Evolutionary conservation across 2,113 vertebrate genomes (phyloP).

Genomic region (Lipophrys pholis): DNA sequence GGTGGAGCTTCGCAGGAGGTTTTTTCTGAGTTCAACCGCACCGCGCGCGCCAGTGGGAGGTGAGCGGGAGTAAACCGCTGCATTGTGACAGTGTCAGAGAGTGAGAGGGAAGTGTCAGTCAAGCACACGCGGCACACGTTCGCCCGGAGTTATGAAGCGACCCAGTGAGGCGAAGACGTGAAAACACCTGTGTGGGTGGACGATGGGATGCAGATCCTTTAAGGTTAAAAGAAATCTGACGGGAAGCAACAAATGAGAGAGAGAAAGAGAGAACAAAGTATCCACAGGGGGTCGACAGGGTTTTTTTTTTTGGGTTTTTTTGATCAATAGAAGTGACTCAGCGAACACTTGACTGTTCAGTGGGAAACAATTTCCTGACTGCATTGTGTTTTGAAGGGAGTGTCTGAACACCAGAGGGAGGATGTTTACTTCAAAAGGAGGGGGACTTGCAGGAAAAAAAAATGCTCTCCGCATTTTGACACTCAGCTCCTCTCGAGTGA

Average conservation of each 20-base stretch:
- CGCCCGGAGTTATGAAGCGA: not conserved
- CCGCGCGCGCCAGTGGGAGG: not conserved
- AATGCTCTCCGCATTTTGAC: not conserved
- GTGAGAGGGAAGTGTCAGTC: conserved; percentile 11
- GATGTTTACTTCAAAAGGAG: conserved; percentile 29
- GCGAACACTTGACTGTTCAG: conserved; percentile 19
- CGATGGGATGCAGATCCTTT: not conserved
- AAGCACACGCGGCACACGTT: not conserved
- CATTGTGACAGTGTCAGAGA: not conserved
- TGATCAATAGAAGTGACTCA: conserved; percentile 36
- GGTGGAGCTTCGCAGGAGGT: not conserved
- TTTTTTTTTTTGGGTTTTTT: no score
- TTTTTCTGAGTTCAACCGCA: conserved; percentile 9
- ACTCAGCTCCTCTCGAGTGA: conserved; percentile 1
- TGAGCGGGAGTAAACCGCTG: not conserved
- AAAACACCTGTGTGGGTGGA: conserved; percentile 19
- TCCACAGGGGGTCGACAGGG: conserved; percentile 7
- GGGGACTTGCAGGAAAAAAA: conserved; percentile 1
- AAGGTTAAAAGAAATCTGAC: conserved; percentile 20
- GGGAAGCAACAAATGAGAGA: not conserved
- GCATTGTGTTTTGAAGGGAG: conserved; percentile 18
- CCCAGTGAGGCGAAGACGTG: conserved; percentile 15
- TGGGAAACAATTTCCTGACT: conserved; percentile 44
- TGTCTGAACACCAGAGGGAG: conserved; percentile 19
- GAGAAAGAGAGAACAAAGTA: conserved; percentile 5